Percentiles rank a stretch among this genome's conserved stretches.
phyloP scores from a whole-genome alignment of 2,797 vertebrate genomes.

The Stomatorhinus walkeri region DNA sequence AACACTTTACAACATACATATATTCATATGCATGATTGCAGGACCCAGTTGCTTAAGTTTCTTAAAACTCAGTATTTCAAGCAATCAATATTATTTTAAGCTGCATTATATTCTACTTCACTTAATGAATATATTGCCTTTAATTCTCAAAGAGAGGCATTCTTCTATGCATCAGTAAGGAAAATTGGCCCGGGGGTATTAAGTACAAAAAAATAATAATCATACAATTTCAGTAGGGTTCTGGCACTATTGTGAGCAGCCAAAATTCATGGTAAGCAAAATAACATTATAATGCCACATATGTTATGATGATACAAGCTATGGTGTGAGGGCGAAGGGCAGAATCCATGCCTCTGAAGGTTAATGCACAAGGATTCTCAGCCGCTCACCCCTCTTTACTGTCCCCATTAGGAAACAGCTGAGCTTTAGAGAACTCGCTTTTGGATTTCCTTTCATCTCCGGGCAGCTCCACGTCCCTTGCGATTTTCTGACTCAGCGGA shows the following conservation, averaged over 20 bases:
- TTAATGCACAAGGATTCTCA: neutral
- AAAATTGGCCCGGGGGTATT: neutral
- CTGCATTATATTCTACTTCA: neutral
- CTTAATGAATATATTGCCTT: neutral
- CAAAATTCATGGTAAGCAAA: neutral
- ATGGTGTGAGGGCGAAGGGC: neutral
- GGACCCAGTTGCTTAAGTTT: neutral
- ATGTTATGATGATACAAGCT: neutral
- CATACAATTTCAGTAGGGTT: neutral
- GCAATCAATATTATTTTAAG: neutral
- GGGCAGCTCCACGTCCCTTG: neutral
- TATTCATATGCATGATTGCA: neutral
- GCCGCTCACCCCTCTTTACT: neutral
- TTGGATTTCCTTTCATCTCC: neutral
- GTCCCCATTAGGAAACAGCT: neutral
- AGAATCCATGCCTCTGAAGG: neutral
- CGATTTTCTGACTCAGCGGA: neutral
- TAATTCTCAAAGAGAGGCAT: neutral
- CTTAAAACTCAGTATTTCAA: neutral
- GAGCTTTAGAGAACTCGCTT: neutral
- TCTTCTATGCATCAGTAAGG: neutral
- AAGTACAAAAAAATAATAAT: neutral
- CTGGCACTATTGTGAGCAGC: neutral
- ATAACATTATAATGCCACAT: neutral
- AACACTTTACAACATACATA: neutral